Evolutionary conservation across 2,888 invertebrate species (phyloP).

Genomic region (Furcula furcula): DNA sequence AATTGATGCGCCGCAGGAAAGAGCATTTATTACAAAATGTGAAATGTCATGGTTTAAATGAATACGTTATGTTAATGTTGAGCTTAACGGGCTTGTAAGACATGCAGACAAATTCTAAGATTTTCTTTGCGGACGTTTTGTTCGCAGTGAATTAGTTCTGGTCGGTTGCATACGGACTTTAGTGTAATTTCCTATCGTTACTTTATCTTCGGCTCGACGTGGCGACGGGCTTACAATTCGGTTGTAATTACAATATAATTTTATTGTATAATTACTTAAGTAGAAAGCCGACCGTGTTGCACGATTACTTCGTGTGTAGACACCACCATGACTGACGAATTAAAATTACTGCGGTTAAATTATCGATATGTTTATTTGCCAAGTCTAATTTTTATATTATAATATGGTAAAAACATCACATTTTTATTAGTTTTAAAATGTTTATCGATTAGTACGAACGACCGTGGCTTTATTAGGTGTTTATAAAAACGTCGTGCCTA

Average conservation of each 20-base stretch:
- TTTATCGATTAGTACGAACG: conserved; percentile 35
- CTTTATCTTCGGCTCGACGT: conserved; percentile 32
- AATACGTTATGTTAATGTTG: conserved; percentile 77
- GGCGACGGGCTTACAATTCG: conserved; percentile 1
- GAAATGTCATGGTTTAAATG: conserved; percentile 81
- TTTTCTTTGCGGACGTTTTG: conserved; percentile 65
- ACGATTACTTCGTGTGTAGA: conserved; percentile 32
- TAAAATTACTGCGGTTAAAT: conserved; percentile 29
- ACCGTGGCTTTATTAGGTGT: conserved; percentile 20
- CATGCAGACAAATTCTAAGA: conserved; percentile 65
- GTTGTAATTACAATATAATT: conserved; percentile 44
- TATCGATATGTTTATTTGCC: conserved; percentile 43
- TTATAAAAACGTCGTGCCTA: conserved; percentile 23
- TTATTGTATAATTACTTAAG: conserved; percentile 52
- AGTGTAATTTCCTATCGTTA: conserved; percentile 60
- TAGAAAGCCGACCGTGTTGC: conserved; percentile 50
- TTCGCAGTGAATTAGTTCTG: conserved; percentile 74
- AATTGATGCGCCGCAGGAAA: conserved; percentile 78
- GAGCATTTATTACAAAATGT: conserved; percentile 79
- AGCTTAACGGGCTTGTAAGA: conserved; percentile 70
- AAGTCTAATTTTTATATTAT: conserved; percentile 47
- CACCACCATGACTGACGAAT: conserved; percentile 30
- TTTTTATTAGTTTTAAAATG: conserved; percentile 35
- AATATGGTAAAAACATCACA: conserved; percentile 31
- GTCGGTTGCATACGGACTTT: conserved; percentile 64